Evolutionary conservation across 53 echinoderm and acorn worm genomes (phyloP).

Genomic region (Henricia sp.): DNA sequence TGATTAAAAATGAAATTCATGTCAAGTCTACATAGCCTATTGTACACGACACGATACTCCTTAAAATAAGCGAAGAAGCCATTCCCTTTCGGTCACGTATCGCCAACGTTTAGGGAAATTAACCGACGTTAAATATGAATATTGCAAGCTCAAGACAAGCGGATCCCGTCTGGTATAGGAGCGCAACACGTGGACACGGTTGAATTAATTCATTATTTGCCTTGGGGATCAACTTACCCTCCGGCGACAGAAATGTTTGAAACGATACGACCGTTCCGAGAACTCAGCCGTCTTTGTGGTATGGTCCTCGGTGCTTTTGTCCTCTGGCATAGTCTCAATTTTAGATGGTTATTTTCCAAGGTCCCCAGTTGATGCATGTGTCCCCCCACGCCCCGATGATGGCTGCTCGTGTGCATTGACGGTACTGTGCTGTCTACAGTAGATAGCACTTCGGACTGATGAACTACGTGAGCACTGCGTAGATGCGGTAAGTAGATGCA

Average conservation of each 20-base stretch:
- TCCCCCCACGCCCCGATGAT: constrained; percentile 18
- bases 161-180: neutral
- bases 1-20: no score
- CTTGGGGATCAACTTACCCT: constrained; percentile 17
- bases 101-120: no score
- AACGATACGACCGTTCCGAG: constrained; percentile 32
- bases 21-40: no score
- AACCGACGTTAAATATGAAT: no score
- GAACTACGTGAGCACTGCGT: constrained; percentile 25
- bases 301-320: constrained; percentile 17
- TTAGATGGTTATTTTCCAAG: neutral
- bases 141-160: no score
- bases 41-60: no score
- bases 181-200: constrained; percentile 24
- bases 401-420: constrained; percentile 5
- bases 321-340: constrained; percentile 51
- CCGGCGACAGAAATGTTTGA: constrained; percentile 28
- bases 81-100: no score
- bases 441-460: constrained; percentile 39
- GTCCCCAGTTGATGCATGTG: constrained; percentile 30
- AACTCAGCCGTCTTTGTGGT: constrained; percentile 15
- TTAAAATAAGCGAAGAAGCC: no score
- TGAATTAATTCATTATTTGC: neutral
- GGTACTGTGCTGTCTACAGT: constrained; percentile 21
- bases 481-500: constrained; percentile 37